Evolutionary conservation across 1,140 invertebrate genomes (phyloP), one percentile per base, ranked within the genome.

Genomic region (Aporrectodea caliginosa): DNA sequence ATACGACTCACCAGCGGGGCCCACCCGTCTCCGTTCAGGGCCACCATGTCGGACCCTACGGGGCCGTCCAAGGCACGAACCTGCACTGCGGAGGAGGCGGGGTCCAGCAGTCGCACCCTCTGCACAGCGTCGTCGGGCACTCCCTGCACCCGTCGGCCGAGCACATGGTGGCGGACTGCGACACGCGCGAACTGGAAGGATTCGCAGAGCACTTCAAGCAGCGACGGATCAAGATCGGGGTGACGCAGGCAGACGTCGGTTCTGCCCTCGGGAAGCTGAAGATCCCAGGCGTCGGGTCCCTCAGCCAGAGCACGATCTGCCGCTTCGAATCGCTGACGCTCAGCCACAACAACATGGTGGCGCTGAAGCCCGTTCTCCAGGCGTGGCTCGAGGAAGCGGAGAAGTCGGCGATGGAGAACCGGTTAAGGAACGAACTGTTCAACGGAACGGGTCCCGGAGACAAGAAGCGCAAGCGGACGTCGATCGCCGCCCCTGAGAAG

Each of bases 281-380:
- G 89, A 91, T 99, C 80, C 97, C 98, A 0, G 98, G 98, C n/a
- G 98, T 99, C 0, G 98, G 98, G 0, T 96, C 96, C 0, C 91
- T 99, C 0, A 98, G 95, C 30, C 98, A 99, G 88, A 97, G 95
- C 86, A 99, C 98, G 80, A 99, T 99, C 87, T 89, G 85, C 82
- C 92, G 97, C 80, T 99, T 99, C 89, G 98, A 99, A 88, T 98
- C 95, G 31, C 90, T 99, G 31, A 99, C 98, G 0, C 91, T 99
- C 1, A 97, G 95, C 78, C 98, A 99, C 89, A 99, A 99, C 90
- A 99, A 99, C 88, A 99, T 99, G 98, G 98, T 99, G 83, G 98
- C 98, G 0, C 90, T 99, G n/a, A 99, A 99, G 88, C 98, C 98
- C 1, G 98, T 99, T 74, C 91, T 99, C 1, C 96, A 98, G 87